phyloP scores from a whole-genome alignment of 1,140 invertebrate genomes.

The Campodea augens region DNA sequence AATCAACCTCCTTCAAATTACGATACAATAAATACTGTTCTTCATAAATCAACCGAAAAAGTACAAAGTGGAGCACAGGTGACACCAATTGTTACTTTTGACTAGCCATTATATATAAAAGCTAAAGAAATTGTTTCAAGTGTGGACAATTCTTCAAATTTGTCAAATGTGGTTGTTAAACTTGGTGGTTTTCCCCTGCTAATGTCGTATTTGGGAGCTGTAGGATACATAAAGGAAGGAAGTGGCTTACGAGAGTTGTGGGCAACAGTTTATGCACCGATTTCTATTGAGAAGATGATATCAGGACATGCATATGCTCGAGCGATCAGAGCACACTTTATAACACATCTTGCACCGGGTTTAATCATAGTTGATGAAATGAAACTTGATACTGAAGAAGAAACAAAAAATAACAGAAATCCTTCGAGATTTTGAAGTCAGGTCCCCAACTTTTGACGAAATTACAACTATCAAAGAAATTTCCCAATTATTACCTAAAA shows the following conservation, averaged over 20 bases:
- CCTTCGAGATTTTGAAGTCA: background rate
- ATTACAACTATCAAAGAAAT: background rate
- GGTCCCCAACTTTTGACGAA: background rate
- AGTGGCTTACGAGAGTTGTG: constrained; percentile 22
- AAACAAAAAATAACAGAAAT: background rate
- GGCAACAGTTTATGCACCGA: constrained; percentile 16
- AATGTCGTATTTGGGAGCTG: constrained; percentile 17
- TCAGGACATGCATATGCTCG: constrained; percentile 22
- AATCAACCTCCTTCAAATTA: background rate
- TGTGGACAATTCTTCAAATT: background rate
- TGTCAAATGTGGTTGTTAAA: constrained; percentile 1
- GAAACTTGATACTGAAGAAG: background rate
- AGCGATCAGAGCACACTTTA: constrained; percentile 23
- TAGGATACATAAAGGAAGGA: constrained; percentile 22
- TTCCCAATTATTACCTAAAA: background rate
- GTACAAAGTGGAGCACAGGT: no score
- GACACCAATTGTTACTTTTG: constrained; percentile 8
- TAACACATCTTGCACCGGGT: constrained; percentile 3
- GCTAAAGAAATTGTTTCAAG: constrained; percentile 4
- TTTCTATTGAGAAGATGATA: constrained; percentile 21
- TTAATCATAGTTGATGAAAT: background rate
- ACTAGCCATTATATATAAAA: constrained; percentile 10
- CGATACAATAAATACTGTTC: background rate
- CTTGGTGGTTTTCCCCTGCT: constrained; percentile 14
- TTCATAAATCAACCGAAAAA: background rate